phyloP scores from a whole-genome alignment of 2,888 invertebrate genomes.

The Muschampia staudingeri region DNA sequence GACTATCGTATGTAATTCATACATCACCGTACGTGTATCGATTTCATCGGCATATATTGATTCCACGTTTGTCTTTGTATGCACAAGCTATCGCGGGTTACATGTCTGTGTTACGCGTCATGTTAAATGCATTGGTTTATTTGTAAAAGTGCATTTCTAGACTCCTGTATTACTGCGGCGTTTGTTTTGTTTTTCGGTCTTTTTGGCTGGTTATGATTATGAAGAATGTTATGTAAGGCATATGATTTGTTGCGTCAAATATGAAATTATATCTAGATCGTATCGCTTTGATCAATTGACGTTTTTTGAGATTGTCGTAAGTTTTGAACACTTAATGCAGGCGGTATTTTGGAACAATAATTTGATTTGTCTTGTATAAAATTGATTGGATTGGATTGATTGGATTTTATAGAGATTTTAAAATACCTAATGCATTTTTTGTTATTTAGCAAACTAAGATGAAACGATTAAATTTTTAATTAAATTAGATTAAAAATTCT shows the following conservation, averaged over 20 bases:
- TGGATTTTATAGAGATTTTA: no score
- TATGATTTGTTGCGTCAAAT: neutral
- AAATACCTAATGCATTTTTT: no score
- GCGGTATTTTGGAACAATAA: neutral
- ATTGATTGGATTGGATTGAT: no score
- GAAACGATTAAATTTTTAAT: no score
- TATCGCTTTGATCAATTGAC: neutral
- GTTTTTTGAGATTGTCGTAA: neutral
- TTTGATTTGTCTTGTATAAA: neutral
- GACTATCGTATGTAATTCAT: conserved; percentile 30
- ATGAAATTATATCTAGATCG: neutral
- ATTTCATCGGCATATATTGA: conserved; percentile 13
- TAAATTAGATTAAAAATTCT: no score
- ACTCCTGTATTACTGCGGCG: neutral
- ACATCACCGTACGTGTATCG: conserved; percentile 29
- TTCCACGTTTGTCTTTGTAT: conserved; percentile 10
- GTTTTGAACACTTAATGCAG: no score
- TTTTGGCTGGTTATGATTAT: neutral
- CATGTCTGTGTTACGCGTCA: neutral
- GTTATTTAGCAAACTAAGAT: no score
- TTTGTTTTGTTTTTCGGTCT: neutral
- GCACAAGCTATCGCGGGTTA: neutral
- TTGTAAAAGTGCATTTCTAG: conserved; percentile 30
- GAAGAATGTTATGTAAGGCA: neutral
- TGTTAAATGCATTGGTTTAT: conserved; percentile 26